Evolutionary conservation across 2,113 vertebrate genomes (phyloP), one percentile per base, ranked within the genome.

Genomic region (Hemichromis elongatus): DNA sequence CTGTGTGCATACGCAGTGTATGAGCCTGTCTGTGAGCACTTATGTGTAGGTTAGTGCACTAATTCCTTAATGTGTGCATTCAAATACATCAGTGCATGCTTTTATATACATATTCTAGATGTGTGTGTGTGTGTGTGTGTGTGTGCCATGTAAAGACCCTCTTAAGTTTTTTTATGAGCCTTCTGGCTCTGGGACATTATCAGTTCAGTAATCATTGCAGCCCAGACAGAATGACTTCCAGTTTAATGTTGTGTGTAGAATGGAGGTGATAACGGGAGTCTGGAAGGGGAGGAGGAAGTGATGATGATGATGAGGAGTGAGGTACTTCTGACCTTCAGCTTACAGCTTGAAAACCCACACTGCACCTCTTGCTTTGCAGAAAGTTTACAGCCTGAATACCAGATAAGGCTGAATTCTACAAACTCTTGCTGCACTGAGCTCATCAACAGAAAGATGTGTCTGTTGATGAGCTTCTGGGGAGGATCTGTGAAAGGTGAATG

Each of bases 181-280:
- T 55, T 26, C 40, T 55, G 42, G 73, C 83, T 82, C 26, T 21
- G 63, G 81, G 35, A 77, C 5, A 16, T 68, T 81, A 70, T 45
- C 50, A n/a, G 70, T 5, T 26, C 57, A 63, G 82, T 80, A 79
- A 89, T 86, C 75, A 66, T 35, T 37, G 61, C 42, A 54, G 45
- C 13, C 21, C 80, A 89, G 87, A 82, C 75, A 73, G 45, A 79
- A 53, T 11, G 35, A 82, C 80, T 75, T 75, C 63, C 83, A 82
- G 80, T 75, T 89, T 86, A 89, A 84, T 86, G 78, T 70, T 78
- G 57, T 86, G 84, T 80, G 77, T 13, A 66, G 53, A 86, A 66
- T 83, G 80, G 61, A 45, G 26, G 37, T 21, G n/a, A 83, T 75
- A 47, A 75, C 13, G 5, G 24, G 77, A 86, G 37, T 47, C 30